Percentiles rank a stretch among this genome's conserved stretches.
Evolutionary conservation across 1,140 invertebrate species (phyloP).

Genomic region (Drosophila tani): DNA sequence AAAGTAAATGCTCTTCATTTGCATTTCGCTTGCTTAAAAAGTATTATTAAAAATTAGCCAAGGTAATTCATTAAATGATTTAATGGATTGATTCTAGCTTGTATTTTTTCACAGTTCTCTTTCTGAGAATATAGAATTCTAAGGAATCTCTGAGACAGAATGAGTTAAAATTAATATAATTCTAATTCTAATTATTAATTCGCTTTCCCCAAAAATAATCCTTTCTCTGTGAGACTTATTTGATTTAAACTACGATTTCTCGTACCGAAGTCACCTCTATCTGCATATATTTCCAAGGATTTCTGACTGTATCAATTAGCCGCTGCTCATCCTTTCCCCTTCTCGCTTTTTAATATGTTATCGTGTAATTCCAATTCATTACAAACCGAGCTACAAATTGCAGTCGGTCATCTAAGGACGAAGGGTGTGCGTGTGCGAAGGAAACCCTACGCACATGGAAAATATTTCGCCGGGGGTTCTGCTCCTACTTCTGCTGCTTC

Average conservation of each 20-base stretch:
- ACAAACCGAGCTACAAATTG: conserved; percentile 41
- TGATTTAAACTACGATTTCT: not conserved
- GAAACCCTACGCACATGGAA: conserved; percentile 44
- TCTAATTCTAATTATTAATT: not conserved
- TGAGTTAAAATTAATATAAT: not conserved
- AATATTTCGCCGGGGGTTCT: conserved; percentile 39
- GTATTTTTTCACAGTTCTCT: too few relatives aligned
- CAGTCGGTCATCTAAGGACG: conserved; percentile 31
- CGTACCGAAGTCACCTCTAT: not conserved
- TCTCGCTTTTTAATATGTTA: not conserved
- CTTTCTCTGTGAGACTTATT: not conserved
- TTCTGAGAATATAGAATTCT: not conserved
- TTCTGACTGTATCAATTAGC: conserved; percentile 26
- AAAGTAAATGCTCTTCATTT: conserved; percentile 19
- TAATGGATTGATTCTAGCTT: too few relatives aligned
- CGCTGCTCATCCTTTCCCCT: conserved; percentile 10
- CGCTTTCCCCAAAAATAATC: too few relatives aligned
- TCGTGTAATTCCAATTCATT: conserved; percentile 33
- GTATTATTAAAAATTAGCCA: not conserved
- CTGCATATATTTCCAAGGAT: not conserved
- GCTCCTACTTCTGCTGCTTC: conserved; percentile 17
- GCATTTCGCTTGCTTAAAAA: not conserved
- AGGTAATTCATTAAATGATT: not conserved
- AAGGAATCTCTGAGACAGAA: too few relatives aligned
- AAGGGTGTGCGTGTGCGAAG: conserved; percentile 36